These are phyloP conservation scores for Glossophaga mutica DNA, from an alignment of 2,797 vertebrate genomes.

Conservation along the genomic window DNA sequence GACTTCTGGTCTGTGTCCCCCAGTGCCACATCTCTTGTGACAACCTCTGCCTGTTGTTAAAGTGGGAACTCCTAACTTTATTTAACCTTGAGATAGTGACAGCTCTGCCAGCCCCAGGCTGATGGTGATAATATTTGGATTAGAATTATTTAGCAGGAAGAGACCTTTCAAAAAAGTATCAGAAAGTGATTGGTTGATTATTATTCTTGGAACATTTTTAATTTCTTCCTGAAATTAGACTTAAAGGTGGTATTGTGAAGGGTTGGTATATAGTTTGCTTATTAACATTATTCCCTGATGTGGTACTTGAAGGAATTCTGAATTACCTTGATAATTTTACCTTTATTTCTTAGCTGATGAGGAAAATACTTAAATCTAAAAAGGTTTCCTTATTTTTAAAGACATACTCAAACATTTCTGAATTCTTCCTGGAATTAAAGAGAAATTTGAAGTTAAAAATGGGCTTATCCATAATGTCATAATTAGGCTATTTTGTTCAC, in stretches of 20 bases:
- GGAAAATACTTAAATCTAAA: not conserved
- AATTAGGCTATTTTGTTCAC: slow-evolving; percentile 29
- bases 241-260: not conserved
- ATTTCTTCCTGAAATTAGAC: slow-evolving; percentile 6
- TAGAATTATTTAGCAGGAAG: not conserved
- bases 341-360: not conserved
- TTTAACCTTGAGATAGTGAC: not conserved
- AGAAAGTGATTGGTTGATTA: slow-evolving; percentile 19
- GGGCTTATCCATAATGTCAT: not conserved
- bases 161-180: not conserved
- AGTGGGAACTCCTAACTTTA: not conserved
- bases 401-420: not conserved
- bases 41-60: not conserved
- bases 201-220: not conserved
- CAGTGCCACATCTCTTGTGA: not conserved
- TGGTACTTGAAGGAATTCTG: not conserved
- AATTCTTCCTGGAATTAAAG: slow-evolving; percentile 38
- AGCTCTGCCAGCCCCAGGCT: not conserved
- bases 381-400: slow-evolving; percentile 28
- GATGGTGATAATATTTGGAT: not conserved
- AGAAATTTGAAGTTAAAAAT: not conserved
- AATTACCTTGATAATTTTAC: not conserved
- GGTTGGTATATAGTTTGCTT: not conserved
- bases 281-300: not conserved
- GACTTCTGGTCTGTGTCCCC: not conserved